Conservation (phyloP, 2,888 invertebrate genomes). For the Lampropteryx suffumata region DNA sequence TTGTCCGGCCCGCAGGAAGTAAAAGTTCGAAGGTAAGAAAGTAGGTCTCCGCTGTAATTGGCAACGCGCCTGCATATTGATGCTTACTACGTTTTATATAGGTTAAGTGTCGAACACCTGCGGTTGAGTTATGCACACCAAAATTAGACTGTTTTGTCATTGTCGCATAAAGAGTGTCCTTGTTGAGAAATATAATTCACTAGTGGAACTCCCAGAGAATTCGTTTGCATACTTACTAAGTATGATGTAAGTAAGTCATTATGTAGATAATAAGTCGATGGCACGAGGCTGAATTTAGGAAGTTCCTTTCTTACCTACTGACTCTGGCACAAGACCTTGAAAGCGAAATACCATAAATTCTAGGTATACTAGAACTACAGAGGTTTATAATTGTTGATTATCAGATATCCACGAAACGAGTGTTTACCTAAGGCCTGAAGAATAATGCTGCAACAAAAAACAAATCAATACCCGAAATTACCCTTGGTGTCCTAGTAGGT, state of each 20-base stretch:
- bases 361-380: too few species aligned
- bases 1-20: slow-evolving; percentile 81
- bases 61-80: slow-evolving; percentile 80
- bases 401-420: not conserved
- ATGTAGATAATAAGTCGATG: too few species aligned
- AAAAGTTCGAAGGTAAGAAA: slow-evolving; percentile 84
- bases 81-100: slow-evolving; percentile 65
- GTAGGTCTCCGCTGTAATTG: slow-evolving; percentile 81
- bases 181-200: not conserved
- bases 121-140: slow-evolving; percentile 32
- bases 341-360: too few species aligned
- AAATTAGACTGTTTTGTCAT: slow-evolving; percentile 13
- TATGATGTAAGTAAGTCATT: too few species aligned
- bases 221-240: too few species aligned
- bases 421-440: slow-evolving; percentile 24
- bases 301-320: too few species aligned
- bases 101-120: slow-evolving; percentile 60
- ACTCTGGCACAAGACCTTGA: too few species aligned
- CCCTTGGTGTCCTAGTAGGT: slow-evolving; percentile 16
- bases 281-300: too few species aligned
- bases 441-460: slow-evolving; percentile 11
- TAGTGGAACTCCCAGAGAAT: too few species aligned
- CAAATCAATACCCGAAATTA: not conserved
- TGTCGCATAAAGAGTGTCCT: not conserved
- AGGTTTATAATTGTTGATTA: too few species aligned